Conservation (phyloP, 2,797 vertebrate species). For the Aldrovandia affinis region DNA sequence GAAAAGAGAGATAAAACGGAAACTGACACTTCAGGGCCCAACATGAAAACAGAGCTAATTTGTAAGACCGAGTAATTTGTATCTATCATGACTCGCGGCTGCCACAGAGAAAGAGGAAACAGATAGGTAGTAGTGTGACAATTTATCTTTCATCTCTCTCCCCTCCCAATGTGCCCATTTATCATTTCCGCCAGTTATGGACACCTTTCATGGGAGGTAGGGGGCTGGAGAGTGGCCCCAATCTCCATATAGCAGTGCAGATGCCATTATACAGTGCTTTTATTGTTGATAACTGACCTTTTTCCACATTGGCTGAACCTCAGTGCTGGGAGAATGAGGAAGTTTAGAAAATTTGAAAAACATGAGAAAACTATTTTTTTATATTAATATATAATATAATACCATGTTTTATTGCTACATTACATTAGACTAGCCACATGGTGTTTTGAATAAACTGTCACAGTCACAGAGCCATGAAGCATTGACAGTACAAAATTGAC, state of each 20-base stretch:
- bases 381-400: too few relatives aligned
- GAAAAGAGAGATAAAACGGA: constrained; percentile 46
- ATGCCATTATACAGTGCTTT: too few relatives aligned
- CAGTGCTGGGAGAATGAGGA: too few relatives aligned
- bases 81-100: constrained; percentile 62
- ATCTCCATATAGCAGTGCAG: background rate
- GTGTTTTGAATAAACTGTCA: too few relatives aligned
- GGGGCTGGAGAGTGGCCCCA: background rate
- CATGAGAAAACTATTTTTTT: too few relatives aligned
- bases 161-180: constrained; percentile 40
- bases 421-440: too few relatives aligned
- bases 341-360: too few relatives aligned
- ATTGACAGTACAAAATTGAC: too few relatives aligned
- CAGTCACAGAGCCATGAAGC: too few relatives aligned
- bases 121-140: constrained; percentile 51
- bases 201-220: background rate
- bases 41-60: constrained; percentile 67
- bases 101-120: constrained; percentile 58
- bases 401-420: too few relatives aligned
- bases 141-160: constrained; percentile 60
- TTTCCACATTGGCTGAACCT: too few relatives aligned
- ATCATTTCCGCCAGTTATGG: background rate
- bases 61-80: constrained; percentile 69
- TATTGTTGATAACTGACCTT: too few relatives aligned
- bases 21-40: constrained; percentile 59